Evolutionary conservation across 2,113 vertebrate genomes (phyloP), one percentile per base, ranked within the genome.

Genomic region (Nesoenas mayeri): DNA sequence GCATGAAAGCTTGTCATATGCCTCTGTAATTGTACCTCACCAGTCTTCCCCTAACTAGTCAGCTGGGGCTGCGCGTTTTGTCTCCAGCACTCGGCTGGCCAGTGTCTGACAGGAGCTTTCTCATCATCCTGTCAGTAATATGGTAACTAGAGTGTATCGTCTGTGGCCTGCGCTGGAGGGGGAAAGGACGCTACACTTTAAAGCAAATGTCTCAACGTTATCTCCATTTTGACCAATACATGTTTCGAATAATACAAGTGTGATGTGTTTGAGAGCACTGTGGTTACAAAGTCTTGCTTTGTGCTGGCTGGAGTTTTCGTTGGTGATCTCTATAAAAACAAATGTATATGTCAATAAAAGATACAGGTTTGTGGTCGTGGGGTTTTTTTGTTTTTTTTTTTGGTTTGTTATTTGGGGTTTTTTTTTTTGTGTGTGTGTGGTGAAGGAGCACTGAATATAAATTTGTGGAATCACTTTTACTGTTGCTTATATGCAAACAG

Each of bases 1-100:
- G 99, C 99, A 92, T 99, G 98, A 98, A 98, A 98, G 97, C 99
- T 98, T 99, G 99, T 99, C 99, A 99, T 98, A 98, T 98, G 98
- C 98, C 98, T 98, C 98, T 98, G 97, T 99, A 99, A 99, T 99
- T 98, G 98, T 98, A 97, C 98, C 97, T 98, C 98, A 97, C 98
- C 98, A 97, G 98, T 97, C 98, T 98, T 98, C 96, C 97, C 98
- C 98, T 99, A 99, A 99, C 99, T 99, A 99, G 99, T 99, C 99
- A 99, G 98, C 98, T 98, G 99, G 99, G 99, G 98, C 98, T 96
- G 96, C 80, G 96, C 88, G 51, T 98, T 98, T 97, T 96, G 96
- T 98, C 98, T 98, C 79, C 88, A 94, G 91, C 98, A 93, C 98
- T 94, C 95, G 89, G 96, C 98, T 97, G 94, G 98, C 98, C 96